These are phyloP conservation scores for Rotaria sp. DNA, from an alignment of 2,888 invertebrate genomes.

Conservation along the genomic window DNA sequence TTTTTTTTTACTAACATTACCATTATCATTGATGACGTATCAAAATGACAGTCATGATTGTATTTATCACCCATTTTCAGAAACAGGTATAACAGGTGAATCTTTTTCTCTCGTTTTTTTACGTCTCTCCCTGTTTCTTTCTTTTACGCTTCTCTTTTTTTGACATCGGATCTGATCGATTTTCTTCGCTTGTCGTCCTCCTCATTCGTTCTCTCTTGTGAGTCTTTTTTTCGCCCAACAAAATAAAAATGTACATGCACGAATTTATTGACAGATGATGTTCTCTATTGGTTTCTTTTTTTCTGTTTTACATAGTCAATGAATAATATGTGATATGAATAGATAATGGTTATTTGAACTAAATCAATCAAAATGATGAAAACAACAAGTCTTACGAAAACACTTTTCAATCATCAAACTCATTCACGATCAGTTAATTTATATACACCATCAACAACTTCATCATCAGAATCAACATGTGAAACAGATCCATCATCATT, in stretches of 20 bases:
- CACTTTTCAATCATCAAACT: not conserved
- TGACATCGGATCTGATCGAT: not conserved
- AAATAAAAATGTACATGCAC: not conserved
- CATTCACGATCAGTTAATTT: not conserved
- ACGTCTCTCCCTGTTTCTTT: not conserved
- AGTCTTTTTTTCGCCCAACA: not conserved
- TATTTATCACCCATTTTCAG: not conserved
- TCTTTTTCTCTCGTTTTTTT: not conserved
- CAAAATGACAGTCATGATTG: not conserved
- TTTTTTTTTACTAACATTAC: not conserved
- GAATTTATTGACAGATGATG: not conserved
- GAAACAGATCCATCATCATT: not conserved
- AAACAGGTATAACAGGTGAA: not conserved
- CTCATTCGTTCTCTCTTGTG: not conserved
- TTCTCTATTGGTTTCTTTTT: not conserved
- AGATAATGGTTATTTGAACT: not conserved
- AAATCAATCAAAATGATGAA: not conserved
- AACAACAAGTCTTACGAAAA: not conserved
- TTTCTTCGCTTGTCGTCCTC: not conserved
- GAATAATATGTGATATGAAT: not conserved
- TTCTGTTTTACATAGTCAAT: not conserved
- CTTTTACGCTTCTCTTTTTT: not conserved
- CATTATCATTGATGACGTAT: not conserved
- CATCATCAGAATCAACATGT: not conserved
- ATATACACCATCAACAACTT: not conserved